A percentile compares a stretch with the other conserved stretches of the same genome.
Conservation (phyloP, 2,797 vertebrate genomes). For the Galaxias olidus region DNA sequence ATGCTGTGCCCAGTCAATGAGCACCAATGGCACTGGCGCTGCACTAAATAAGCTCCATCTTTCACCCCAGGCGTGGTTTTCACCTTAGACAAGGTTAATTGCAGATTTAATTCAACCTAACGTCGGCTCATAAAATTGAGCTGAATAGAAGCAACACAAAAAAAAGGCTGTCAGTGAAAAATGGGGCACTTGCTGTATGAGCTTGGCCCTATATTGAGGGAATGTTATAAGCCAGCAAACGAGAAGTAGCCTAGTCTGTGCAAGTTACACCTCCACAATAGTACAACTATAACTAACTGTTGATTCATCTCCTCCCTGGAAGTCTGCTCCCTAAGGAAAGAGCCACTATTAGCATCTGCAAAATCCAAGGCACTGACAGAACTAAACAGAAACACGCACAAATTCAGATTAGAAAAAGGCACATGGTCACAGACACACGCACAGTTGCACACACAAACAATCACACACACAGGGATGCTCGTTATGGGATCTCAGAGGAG, state of each 20-base stretch:
- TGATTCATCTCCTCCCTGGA: neutral
- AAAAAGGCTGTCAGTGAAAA: neutral
- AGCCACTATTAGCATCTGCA: neutral
- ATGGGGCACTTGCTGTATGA: neutral
- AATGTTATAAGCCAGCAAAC: neutral
- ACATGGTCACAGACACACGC: neutral
- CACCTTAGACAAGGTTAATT: slow-evolving; percentile 41
- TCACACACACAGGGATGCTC: neutral
- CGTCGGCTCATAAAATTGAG: slow-evolving; percentile 18
- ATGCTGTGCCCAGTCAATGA: slow-evolving; percentile 36
- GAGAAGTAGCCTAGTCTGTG: neutral
- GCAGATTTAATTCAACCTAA: slow-evolving; percentile 44
- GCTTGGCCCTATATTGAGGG: neutral
- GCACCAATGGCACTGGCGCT: slow-evolving; percentile 26
- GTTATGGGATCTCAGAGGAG: too few relatives aligned
- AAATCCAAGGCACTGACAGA: slow-evolving; percentile 17
- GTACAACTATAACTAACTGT: slow-evolving; percentile 9
- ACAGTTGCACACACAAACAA: neutral
- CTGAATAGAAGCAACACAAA: neutral
- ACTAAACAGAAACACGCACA: slow-evolving; percentile 4
- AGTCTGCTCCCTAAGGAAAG: neutral
- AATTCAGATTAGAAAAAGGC: slow-evolving; percentile 3
- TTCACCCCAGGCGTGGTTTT: slow-evolving; percentile 13
- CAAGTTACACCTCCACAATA: slow-evolving; percentile 3
- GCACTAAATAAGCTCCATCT: slow-evolving; percentile 30